Evolutionary conservation across 2,113 vertebrate genomes (phyloP), one percentile per base, ranked within the genome.

Genomic region (Hymenochirus boettgeri): DNA sequence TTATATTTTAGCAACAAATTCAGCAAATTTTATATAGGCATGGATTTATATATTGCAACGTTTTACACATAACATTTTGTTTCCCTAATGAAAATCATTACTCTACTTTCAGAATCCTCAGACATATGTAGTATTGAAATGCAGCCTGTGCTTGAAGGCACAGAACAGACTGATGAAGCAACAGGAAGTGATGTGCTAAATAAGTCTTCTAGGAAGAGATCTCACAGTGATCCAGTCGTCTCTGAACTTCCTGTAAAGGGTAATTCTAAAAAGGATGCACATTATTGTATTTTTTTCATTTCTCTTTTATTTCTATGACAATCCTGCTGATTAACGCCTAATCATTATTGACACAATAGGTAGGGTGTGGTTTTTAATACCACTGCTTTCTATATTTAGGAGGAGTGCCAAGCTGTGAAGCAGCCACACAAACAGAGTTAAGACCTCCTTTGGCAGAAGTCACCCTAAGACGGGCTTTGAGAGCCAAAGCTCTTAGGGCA

Each of bases 171-270:
- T 5, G 18, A 2, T 3, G 52, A 11, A 17, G 62, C 55, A 0
- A 2, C 7, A 2, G 47, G 3, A 0, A 10, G 15, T 42, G 33
- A 47, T 51, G 78, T 57, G 59, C 15, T 53, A 2, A 66, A 47
- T 25, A 23, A 15, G 22, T 74, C 62, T 5, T 65, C 78, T 15
- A 7, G 57, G 37, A 81, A 79, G 2, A 61, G 78, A 24, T 91
- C 86, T 2, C 82, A 62, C 77, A 93, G 92, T 13, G 90, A 92
- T 56, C 83, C 90, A 0, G 56, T 79, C 55, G 74, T 93, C 15
- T 72, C 80, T 61, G 76, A 84, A 48, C 62, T 57, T 0, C 11
- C 63, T 3, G 71, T 77, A 26, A 89, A 83, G 88, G 90, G 91
- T 92, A 80, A 76, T 22, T n/a, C n/a, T n/a, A n/a, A n/a, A n/a